Base-by-base conservation (phyloP, 35 echinoderm and acorn worm genomes). In the Apostichopus californicus region DNA sequence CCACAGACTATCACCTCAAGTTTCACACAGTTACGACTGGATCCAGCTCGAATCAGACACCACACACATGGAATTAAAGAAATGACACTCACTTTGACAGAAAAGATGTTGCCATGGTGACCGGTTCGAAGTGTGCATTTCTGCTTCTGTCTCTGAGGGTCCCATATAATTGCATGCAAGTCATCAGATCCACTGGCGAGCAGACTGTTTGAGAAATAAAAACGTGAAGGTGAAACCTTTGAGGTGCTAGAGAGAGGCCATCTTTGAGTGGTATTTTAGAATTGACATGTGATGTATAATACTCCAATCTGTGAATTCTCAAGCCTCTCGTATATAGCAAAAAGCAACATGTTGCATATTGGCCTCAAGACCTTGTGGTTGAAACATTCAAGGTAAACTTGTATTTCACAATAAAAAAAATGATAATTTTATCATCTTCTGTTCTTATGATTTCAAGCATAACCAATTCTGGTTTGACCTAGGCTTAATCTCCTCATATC, bases 91-190 rank as follows among this genome's bases (percentile, higher is more conserved):
- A 99, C 97, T 82, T 99, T 99, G 61, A 99, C 56, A 56, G 97
- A 99, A 73, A 99, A 99, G 20, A 99, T 93, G 82, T 99, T 99
- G 57, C 97, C 97, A 96, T 96, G 97, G 79, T 99, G 97, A 86
- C 95, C 93, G 46, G 97, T 99, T 59, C 93, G 78, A 6, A 99
- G 92, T 59, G 88, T 92, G 73, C 91, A 92, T 26, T 95, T 84
- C 55, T 96, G 92, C 87, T 90, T 96, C 52, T 94, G 92, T 83
- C 92, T 88, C 64, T 91, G 93, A 14, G 97, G 97, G 68, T 99
- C 95, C 97, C 97, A 99, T 55, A 99, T 90, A 26, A 99, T 94
- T 58, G 95, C 93, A 53, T 94, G 94, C 18, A 99, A 73, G 81
- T 99, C 97, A 92, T 99, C 97, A 23, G 97, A 99, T 15, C 97